Conservation (phyloP, 2,797 vertebrate species). For the Huso huso region DNA sequence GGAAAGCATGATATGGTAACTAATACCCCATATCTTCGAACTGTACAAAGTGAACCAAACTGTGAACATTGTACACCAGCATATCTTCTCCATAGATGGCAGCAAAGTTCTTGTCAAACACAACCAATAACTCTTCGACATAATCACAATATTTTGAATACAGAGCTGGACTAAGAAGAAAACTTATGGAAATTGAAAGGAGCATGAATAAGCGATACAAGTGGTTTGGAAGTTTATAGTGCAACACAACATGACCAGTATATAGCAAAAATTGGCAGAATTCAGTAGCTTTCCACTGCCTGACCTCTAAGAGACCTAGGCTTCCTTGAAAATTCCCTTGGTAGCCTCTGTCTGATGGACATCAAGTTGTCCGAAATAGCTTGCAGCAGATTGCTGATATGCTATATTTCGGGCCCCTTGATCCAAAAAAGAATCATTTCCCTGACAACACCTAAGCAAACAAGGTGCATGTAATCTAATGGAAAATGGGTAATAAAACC, state of each 20-base stretch:
- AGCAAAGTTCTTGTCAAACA: conserved; percentile 20
- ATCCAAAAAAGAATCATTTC: conserved; percentile 14
- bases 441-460: conserved; percentile 9
- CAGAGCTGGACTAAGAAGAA: conserved; percentile 21
- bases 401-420: conserved; percentile 15
- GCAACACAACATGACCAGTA: conserved; percentile 14
- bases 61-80: conserved; percentile 12
- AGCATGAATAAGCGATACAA: conserved; percentile 14
- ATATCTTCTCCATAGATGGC: conserved; percentile 20
- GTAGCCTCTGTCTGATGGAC: conserved; percentile 11
- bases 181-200: conserved; percentile 16
- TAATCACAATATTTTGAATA: conserved; percentile 15
- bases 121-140: conserved; percentile 16
- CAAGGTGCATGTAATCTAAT: conserved; percentile 18
- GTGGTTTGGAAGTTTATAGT: conserved; percentile 12
- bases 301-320: conserved; percentile 20
- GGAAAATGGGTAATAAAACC: conserved; percentile 15
- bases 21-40: conserved; percentile 16
- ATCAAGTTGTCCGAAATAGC: conserved; percentile 16
- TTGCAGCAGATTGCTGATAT: conserved; percentile 10
- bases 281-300: conserved; percentile 23
- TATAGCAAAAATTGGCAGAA: conserved; percentile 23
- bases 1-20: conserved; percentile 21
- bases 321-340: not conserved
- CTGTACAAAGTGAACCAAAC: conserved; percentile 20